Percentiles rank a stretch among this genome's conserved stretches.
phyloP scores from a whole-genome alignment of 2,888 invertebrate species.

The Drosophila falleni region DNA sequence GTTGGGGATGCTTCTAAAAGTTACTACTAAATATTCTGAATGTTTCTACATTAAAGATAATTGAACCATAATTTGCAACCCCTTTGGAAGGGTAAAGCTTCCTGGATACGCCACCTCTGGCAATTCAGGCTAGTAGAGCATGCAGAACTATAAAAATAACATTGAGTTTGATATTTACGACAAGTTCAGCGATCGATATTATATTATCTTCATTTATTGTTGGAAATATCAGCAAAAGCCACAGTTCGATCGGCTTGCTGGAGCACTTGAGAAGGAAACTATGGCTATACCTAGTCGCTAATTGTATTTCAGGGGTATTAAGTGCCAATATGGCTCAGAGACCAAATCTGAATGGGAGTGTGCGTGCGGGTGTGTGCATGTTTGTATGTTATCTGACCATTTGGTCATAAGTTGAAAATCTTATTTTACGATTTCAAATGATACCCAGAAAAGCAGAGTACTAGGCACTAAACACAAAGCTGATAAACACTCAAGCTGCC shows the following conservation, averaged over 20 bases:
- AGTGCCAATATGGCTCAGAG: slow-evolving; percentile 45
- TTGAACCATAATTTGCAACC: neutral
- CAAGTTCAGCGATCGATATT: slow-evolving; percentile 75
- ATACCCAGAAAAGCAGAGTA: slow-evolving; percentile 70
- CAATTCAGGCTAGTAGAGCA: slow-evolving; percentile 27
- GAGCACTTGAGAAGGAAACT: slow-evolving; percentile 54
- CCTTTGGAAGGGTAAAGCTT: slow-evolving; percentile 1
- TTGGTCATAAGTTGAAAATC: slow-evolving; percentile 76
- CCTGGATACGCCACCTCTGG: slow-evolving; percentile 25
- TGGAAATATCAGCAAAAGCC: slow-evolving; percentile 56
- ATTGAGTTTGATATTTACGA: slow-evolving; percentile 75
- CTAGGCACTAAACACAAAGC: slow-evolving; percentile 55
- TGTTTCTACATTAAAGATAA: neutral
- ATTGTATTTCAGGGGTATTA: slow-evolving; percentile 46
- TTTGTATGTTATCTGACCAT: slow-evolving; percentile 65
- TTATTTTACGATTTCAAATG: slow-evolving; percentile 80
- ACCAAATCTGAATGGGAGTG: slow-evolving; percentile 14
- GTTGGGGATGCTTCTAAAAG: neutral
- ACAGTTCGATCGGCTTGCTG: slow-evolving; percentile 57
- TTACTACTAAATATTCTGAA: neutral
- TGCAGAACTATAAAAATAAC: slow-evolving; percentile 48
- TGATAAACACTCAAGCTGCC: slow-evolving; percentile 58
- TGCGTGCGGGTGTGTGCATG: neutral
- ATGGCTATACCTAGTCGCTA: slow-evolving; percentile 19
- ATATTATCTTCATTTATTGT: slow-evolving; percentile 73